Evolutionary conservation across 2,797 vertebrate species (phyloP).

Genomic region (Prionace glauca): DNA sequence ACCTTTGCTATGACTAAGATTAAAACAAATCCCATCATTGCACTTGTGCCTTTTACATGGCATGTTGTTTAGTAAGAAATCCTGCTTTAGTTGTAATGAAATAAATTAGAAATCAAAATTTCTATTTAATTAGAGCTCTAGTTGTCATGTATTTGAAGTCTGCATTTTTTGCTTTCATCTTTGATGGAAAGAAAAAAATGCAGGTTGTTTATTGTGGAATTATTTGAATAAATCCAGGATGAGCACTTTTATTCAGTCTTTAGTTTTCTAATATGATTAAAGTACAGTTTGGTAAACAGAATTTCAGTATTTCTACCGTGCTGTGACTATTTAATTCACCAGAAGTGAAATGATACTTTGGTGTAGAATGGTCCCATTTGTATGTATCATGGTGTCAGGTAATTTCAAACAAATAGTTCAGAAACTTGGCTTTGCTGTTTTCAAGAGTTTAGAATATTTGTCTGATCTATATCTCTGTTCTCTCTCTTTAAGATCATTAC

Average conservation of each 20-base stretch:
- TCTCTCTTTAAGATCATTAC: not conserved
- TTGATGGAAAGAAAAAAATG: not conserved
- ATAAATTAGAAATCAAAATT: not conserved
- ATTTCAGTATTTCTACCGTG: not conserved
- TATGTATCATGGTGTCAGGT: not conserved
- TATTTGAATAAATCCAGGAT: not conserved
- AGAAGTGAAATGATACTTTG: not conserved
- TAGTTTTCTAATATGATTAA: not conserved
- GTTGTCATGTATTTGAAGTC: not conserved
- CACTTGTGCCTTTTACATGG: not conserved
- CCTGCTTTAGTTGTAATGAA: not conserved
- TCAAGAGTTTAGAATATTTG: not conserved
- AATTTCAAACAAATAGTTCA: not conserved
- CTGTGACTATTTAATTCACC: not conserved
- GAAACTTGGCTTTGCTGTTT: not conserved
- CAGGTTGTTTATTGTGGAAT: not conserved
- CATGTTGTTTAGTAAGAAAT: not conserved
- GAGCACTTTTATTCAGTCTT: not conserved
- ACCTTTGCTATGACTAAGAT: not conserved
- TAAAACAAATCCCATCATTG: not conserved
- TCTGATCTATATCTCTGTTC: not conserved
- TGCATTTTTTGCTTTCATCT: not conserved
- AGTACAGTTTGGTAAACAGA: not conserved
- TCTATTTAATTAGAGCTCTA: not conserved
- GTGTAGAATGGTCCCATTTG: not conserved